Base-by-base conservation (phyloP, 1,140 invertebrate species). In the Penaeus vannamei region DNA sequence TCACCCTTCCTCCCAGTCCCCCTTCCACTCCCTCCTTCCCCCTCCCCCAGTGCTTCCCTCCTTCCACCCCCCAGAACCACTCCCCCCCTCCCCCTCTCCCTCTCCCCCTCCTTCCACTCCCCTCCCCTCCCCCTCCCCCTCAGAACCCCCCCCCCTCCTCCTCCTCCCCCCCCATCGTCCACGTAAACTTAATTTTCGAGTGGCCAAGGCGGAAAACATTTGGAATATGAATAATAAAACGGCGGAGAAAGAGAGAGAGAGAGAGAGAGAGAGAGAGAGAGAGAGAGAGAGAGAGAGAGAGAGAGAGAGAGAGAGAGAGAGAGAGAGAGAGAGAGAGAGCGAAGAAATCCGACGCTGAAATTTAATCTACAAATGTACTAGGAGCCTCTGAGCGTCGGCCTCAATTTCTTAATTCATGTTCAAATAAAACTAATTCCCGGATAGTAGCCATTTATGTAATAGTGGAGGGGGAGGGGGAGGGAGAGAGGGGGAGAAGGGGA, bases 211-310 rank as follows among this genome's bases (percentile, higher is more conserved):
- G 42, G 32, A 42, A 84, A 53, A 84, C 62, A 84, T 46, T 84
- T 69, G 66, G 60, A 84, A 36, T 84, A 64, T 84, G 83, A 84
- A 84, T 84, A 84, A 84, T 84, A 84, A 84, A 82, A 61, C 19
- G 42, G n/a, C 12, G 26, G 12, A n/a, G 26, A 29, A n/a, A n/a
- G 26, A n/a, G 69, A 84, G 82, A 29, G 32, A 29, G 61, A 46
- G 42, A 10, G 10, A 46, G 42, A 46, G 42, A 10, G 10, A 10
- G 42, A 46, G 42, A 10, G 10, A 10, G 42, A 10, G 42, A 10
- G 10, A 46, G 42, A 46, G 42, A 10, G 10, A 10, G 42, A 46
- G 42, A 10, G 10, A 17, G 53, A 10, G 8, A 12, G 0, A 17
- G 53, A 12, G 8, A 12, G 17, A 17, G 53, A 10, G 8, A 12